These are phyloP conservation scores for Rotaria socialis DNA, from an alignment of 2,888 invertebrate species.

Conservation along the genomic window DNA sequence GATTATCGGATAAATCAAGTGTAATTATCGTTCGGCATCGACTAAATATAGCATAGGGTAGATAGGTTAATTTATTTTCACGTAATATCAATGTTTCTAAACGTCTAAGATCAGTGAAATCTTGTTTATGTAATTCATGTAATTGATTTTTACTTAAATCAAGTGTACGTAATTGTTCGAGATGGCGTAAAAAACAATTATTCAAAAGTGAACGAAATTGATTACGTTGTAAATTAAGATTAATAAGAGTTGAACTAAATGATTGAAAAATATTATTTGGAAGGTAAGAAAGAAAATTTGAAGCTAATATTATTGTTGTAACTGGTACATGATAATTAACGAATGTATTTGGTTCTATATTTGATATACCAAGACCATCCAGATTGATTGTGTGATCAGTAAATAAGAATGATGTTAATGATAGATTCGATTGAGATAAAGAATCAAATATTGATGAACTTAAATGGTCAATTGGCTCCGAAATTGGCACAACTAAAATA, in stretches of 20 bases:
- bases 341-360: neutral
- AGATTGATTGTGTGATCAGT: neutral
- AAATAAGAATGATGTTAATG: neutral
- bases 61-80: neutral
- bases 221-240: neutral
- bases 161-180: neutral
- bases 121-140: neutral
- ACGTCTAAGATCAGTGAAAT: neutral
- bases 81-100: constrained; percentile 10
- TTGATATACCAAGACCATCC: neutral
- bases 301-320: neutral
- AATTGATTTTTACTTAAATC: constrained; percentile 19
- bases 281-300: neutral
- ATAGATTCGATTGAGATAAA: neutral
- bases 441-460: neutral
- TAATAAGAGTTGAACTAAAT: neutral
- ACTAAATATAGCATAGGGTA: neutral
- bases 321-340: neutral
- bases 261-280: neutral
- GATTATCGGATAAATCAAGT: neutral
- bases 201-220: neutral
- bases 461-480: neutral
- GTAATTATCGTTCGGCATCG: neutral
- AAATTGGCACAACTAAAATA: neutral
- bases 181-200: neutral